A percentile compares a stretch with the other conserved stretches of the same genome.
These are phyloP conservation scores for Pseudochromis fuscus DNA, from an alignment of 2,797 vertebrate genomes.

Conservation along the genomic window DNA sequence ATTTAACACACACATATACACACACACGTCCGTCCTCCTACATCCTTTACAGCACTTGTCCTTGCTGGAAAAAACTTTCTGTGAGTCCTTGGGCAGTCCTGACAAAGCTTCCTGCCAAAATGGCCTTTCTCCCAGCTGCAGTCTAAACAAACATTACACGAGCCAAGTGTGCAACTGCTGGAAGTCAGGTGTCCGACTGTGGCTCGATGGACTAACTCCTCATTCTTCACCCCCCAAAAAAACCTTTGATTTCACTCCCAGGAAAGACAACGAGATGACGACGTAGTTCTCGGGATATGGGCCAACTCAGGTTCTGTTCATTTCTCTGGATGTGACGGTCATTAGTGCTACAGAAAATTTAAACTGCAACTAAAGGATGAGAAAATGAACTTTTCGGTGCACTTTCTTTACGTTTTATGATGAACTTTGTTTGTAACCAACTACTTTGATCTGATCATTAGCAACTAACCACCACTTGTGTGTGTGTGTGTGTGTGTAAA, in stretches of 20 bases:
- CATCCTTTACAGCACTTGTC: slow-evolving; percentile 33
- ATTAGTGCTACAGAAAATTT: no score
- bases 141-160: slow-evolving; percentile 41
- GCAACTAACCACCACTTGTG: not conserved
- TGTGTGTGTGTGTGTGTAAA: slow-evolving; percentile 1
- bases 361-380: not conserved
- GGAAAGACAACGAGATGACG: slow-evolving; percentile 14
- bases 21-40: not conserved
- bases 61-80: slow-evolving; percentile 43
- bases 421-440: not conserved
- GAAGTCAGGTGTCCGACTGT: slow-evolving; percentile 31
- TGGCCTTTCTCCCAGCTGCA: slow-evolving; percentile 34
- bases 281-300: not conserved
- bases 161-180: slow-evolving; percentile 43
- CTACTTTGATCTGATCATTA: not conserved
- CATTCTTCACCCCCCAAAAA: slow-evolving; percentile 10
- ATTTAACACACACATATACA: not conserved
- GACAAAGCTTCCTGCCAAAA: slow-evolving; percentile 45
- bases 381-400: no score
- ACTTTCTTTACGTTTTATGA: not conserved
- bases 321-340: not conserved
- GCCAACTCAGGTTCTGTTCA: slow-evolving; percentile 4
- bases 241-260: slow-evolving; percentile 42
- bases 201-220: slow-evolving; percentile 16
- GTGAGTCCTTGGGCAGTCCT: slow-evolving; percentile 39